These are phyloP conservation scores for Zaprionus nigranus DNA, from an alignment of 1,140 invertebrate genomes.

Conservation along the genomic window DNA sequence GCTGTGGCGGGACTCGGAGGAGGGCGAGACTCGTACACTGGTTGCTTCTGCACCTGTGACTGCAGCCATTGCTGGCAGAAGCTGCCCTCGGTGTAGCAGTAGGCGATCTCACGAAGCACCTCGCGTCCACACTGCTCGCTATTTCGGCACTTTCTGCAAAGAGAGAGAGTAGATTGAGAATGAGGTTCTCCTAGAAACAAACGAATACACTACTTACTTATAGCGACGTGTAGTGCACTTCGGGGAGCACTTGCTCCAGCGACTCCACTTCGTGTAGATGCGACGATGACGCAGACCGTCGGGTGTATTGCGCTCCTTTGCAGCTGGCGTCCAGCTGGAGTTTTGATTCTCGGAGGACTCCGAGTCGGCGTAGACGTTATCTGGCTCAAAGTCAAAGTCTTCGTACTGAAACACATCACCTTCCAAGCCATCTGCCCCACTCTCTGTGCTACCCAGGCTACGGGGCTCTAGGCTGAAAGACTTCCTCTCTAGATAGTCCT, in stretches of 20 bases:
- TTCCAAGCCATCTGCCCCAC: slow-evolving; percentile 44
- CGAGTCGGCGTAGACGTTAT: slow-evolving; percentile 48
- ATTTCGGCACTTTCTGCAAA: slow-evolving; percentile 90
- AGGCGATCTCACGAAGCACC: slow-evolving; percentile 91
- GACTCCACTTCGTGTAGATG: slow-evolving; percentile 84
- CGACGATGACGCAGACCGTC: slow-evolving; percentile 64
- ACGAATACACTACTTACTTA: slow-evolving; percentile 68
- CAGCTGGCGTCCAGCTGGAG: slow-evolving; percentile 22
- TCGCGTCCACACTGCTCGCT: slow-evolving; percentile 90
- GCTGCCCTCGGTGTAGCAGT: slow-evolving; percentile 92
- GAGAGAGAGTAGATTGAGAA: neutral
- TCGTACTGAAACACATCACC: slow-evolving; percentile 78
- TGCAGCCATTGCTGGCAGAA: slow-evolving; percentile 91
- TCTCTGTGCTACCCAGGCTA: slow-evolving; percentile 36
- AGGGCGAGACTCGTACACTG: slow-evolving; percentile 65
- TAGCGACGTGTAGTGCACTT: slow-evolving; percentile 84
- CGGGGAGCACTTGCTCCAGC: slow-evolving; percentile 84
- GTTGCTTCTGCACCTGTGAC: slow-evolving; percentile 67
- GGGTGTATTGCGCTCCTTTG: slow-evolving; percentile 57
- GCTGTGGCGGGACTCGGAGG: slow-evolving; percentile 27
- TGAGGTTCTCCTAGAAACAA: too few species aligned
- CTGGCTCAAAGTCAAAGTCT: slow-evolving; percentile 70
- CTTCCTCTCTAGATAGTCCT: slow-evolving; percentile 52
- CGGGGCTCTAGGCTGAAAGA: slow-evolving; percentile 20
- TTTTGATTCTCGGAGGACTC: slow-evolving; percentile 58